Base-by-base conservation (phyloP, 2,113 vertebrate genomes). In the Meleagris gallopavo region DNA sequence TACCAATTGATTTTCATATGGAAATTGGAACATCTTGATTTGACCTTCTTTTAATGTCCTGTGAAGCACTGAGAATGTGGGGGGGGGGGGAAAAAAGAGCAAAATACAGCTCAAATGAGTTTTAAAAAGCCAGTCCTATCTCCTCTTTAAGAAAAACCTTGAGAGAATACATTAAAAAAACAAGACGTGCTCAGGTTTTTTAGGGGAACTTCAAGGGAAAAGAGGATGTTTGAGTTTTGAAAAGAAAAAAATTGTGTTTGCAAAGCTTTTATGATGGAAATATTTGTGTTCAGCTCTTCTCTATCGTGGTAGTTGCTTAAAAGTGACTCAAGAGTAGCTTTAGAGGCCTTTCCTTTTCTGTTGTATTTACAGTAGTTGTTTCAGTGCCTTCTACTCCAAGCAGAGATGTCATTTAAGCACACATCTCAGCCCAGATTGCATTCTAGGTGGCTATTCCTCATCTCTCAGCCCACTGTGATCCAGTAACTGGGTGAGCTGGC, bases 11-110 rank as follows among this genome's bases (percentile, higher is more conserved):
- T 90, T 82, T 85, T 72, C 30, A 8, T 40, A 19, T 34, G 72
- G 76, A 79, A 79, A 73, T 52, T 4, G 43, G 30, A 89, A 32
- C 29, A 69, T 13, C 11, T 61, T 81, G 52, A 81, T 88, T 57
- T 62, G 24, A 6, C 5, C 43, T 43, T 74, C n/a, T 71, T 90
- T 50, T 65, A 76, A 36, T 10, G 22, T 85, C 11, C 34, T 67
- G 13, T 13, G 14, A 85, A 82, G 21, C 60, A 74, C 15, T 18
- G 34, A 15, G 13, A 43, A 66, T 65, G 38, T 24, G 17, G 36
- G 2, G 1, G 20, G 2, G 1, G 13, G 15, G 15, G 40, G 40
- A 36, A 3, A 1, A 10, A 46, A 11, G 1, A 11, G 8, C 0
- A 45, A n/a, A 43, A 54, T 83, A 70, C 25, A 9, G 6, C 2